phyloP scores from a whole-genome alignment of 2,797 vertebrate species.

The Pangasius djambal region DNA sequence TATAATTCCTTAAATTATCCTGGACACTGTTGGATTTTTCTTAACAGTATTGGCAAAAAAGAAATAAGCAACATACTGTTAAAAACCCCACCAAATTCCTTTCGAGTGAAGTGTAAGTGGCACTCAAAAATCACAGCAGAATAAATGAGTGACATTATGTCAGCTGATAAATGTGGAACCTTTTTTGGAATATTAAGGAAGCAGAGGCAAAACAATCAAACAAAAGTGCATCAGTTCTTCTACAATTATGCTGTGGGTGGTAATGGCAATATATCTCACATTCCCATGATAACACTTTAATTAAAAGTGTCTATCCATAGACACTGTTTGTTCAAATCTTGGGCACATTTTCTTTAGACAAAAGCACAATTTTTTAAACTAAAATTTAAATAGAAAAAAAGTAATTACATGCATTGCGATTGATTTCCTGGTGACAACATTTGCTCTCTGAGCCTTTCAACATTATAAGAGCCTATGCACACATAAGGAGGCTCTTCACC shows the following conservation, averaged over 20 bases:
- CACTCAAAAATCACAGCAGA: neutral
- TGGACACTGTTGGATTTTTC: neutral
- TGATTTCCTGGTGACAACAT: conserved; percentile 18
- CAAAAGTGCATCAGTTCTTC: neutral
- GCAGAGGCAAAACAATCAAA: neutral
- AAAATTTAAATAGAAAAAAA: neutral
- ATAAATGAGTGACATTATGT: neutral
- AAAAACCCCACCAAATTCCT: neutral
- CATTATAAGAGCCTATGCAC: conserved; percentile 14
- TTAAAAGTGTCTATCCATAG: neutral
- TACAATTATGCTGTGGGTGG: too few species aligned
- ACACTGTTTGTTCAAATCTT: neutral
- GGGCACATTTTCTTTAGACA: neutral
- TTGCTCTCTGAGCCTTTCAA: neutral
- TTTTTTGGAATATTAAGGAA: neutral
- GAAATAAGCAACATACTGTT: neutral
- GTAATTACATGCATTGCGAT: neutral
- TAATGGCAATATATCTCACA: neutral
- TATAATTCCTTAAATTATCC: neutral
- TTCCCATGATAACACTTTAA: neutral
- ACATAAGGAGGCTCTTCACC: neutral
- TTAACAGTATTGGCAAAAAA: neutral
- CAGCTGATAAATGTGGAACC: neutral
- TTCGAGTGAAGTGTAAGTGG: neutral
- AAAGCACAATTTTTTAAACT: neutral